Evolutionary conservation across 2,113 vertebrate genomes (phyloP).

Genomic region (Diphyllodes magnificus): DNA sequence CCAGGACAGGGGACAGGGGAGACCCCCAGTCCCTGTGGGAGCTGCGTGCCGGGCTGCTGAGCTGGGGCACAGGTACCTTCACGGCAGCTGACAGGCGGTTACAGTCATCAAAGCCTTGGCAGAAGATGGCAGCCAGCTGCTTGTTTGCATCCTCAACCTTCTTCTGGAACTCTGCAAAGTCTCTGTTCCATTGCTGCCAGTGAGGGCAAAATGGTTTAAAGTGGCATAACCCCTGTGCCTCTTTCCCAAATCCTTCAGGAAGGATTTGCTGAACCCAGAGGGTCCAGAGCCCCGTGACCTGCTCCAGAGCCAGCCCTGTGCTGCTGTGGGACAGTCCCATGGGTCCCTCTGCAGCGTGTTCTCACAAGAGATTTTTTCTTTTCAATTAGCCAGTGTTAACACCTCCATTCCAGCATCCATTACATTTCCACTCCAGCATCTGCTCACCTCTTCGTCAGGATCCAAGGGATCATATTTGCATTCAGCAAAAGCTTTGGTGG

Average conservation of each 20-base stretch:
- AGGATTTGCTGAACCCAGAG: accelerated
- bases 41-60: neutral
- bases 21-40: accelerated
- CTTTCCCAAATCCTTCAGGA: neutral
- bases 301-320: accelerated
- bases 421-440: neutral
- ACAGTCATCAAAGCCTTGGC: slow-evolving; percentile 70
- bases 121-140: slow-evolving; percentile 71
- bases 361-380: neutral
- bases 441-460: slow-evolving; percentile 61
- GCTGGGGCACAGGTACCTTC: slow-evolving; percentile 53
- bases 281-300: accelerated
- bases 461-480: slow-evolving; percentile 76
- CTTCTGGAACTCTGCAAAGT: slow-evolving; percentile 68
- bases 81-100: slow-evolving; percentile 39
- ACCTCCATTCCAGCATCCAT: neutral
- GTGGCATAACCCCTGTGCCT: accelerated
- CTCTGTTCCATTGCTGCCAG: slow-evolving; percentile 62
- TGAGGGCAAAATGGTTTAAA: neutral
- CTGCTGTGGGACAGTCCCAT: neutral
- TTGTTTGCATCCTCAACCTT: slow-evolving; percentile 71
- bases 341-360: neutral
- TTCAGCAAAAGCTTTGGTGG: slow-evolving; percentile 65
- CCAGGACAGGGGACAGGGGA: accelerated
- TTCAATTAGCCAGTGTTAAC: neutral